Evolutionary conservation across 2,888 invertebrate genomes (phyloP).

Genomic region (Orthosia gothica): DNA sequence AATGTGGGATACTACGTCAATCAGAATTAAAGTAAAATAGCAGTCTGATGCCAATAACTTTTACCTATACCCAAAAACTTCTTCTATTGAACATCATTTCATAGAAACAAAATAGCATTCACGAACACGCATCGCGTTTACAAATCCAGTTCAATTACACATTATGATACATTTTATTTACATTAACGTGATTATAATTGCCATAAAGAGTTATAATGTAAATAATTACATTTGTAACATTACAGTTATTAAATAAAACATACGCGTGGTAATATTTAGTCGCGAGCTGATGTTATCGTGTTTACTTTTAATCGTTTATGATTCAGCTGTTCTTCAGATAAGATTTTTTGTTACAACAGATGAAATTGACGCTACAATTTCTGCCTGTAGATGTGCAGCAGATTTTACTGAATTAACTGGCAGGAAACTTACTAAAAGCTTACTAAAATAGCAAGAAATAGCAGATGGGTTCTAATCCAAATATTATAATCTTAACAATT

Average conservation of each 20-base stretch:
- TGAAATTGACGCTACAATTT: neutral
- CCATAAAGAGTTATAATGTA: constrained; percentile 15
- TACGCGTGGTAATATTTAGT: constrained; percentile 14
- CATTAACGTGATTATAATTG: constrained; percentile 25
- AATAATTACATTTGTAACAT: constrained; percentile 30
- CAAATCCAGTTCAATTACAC: neutral
- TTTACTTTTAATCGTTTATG: constrained; percentile 29
- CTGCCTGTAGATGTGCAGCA: too few species aligned
- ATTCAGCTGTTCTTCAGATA: constrained; percentile 35
- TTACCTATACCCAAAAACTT: too few species aligned
- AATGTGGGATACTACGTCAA: too few species aligned
- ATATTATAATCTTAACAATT: too few species aligned
- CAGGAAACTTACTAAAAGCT: too few species aligned
- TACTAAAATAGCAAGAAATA: too few species aligned
- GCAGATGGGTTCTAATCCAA: too few species aligned
- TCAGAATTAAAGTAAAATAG: too few species aligned
- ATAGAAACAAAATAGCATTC: constrained; percentile 10
- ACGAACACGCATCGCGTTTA: constrained; percentile 1
- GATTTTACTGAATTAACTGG: too few species aligned
- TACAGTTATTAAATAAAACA: constrained; percentile 32
- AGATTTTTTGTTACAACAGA: neutral
- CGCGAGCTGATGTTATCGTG: constrained; percentile 16
- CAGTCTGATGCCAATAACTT: too few species aligned
- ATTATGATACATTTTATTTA: constrained; percentile 26
- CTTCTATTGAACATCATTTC: too few species aligned